Percentiles rank a stretch among this genome's conserved stretches.
These are phyloP conservation scores for Malurus melanocephalus DNA, from an alignment of 2,113 vertebrate species.

Conservation along the genomic window DNA sequence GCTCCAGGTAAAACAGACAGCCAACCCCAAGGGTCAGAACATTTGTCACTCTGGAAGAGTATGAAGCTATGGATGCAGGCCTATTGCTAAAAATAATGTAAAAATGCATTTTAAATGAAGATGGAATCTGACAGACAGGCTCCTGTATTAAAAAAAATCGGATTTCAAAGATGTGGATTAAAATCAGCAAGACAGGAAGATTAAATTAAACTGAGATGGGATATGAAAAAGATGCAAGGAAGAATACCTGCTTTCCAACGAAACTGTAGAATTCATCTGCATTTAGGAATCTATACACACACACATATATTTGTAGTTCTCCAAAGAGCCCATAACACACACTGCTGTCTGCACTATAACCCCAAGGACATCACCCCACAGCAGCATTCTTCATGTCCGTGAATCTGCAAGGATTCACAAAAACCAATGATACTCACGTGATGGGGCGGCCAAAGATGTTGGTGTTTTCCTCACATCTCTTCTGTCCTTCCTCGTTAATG, in stretches of 20 bases:
- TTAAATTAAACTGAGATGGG: background rate
- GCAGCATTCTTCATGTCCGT: background rate
- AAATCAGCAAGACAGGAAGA: background rate
- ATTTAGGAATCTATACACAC: background rate
- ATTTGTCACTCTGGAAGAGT: background rate
- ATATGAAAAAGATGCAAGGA: background rate
- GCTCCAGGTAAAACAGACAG: background rate
- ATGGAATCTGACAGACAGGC: background rate
- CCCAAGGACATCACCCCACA: background rate
- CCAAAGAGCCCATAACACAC: background rate
- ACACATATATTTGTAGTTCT: background rate
- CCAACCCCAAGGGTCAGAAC: background rate
- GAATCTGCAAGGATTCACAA: background rate
- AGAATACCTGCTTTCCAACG: background rate
- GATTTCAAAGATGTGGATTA: background rate
- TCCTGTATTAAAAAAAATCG: background rate
- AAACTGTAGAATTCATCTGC: background rate
- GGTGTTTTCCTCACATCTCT: constrained; percentile 81
- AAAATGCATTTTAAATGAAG: background rate
- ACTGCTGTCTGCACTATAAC: background rate
- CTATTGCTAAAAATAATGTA: background rate
- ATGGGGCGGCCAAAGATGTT: constrained; percentile 78
- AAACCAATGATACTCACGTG: constrained; percentile 65
- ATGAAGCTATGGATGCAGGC: background rate
- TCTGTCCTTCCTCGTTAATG: constrained; percentile 83